phyloP scores from a whole-genome alignment of 2,888 invertebrate species.

The Caprella mutica region DNA sequence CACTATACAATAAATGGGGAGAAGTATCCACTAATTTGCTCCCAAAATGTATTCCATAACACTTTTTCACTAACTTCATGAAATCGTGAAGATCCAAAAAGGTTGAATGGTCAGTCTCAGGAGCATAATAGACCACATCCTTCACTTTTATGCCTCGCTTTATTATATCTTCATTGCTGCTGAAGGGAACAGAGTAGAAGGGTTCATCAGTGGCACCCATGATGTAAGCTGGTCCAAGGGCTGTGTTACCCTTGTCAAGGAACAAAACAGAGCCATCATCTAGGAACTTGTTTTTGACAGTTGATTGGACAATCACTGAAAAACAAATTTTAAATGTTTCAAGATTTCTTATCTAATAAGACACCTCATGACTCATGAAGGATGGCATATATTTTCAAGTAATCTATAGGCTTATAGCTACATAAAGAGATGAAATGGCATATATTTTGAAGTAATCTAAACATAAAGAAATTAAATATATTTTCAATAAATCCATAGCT shows the following conservation, averaged over 20 bases:
- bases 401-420: too few species aligned
- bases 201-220: slow-evolving; percentile 77
- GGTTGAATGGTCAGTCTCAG: slow-evolving; percentile 57
- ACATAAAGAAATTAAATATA: background rate
- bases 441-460: background rate
- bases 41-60: too few species aligned
- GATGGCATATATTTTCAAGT: background rate
- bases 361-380: background rate
- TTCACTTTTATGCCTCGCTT: slow-evolving; percentile 55
- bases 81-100: slow-evolving; percentile 37
- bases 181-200: slow-evolving; percentile 81
- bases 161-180: slow-evolving; percentile 60
- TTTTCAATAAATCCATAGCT: background rate
- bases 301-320: slow-evolving; percentile 61
- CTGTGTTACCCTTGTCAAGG: slow-evolving; percentile 60
- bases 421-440: too few species aligned
- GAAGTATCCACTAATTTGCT: background rate
- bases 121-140: slow-evolving; percentile 69
- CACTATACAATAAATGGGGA: slow-evolving; percentile 1
- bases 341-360: background rate
- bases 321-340: background rate
- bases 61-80: slow-evolving; percentile 35
- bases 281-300: slow-evolving; percentile 61
- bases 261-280: slow-evolving; percentile 81
- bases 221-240: slow-evolving; percentile 76